phyloP scores from a whole-genome alignment of 2,888 invertebrate genomes.

The Chrysodeixis includens region DNA sequence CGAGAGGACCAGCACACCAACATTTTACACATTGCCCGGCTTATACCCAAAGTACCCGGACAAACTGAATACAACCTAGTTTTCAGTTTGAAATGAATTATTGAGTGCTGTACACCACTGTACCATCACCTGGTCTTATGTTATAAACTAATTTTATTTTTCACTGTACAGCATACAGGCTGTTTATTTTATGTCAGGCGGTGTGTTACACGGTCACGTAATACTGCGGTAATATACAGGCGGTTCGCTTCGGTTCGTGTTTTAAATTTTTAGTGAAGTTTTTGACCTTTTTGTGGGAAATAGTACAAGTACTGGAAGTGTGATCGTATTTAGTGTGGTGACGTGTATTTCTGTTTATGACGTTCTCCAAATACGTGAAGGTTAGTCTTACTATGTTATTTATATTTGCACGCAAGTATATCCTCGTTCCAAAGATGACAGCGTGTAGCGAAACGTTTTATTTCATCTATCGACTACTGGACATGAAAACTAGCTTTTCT shows the following conservation, averaged over 20 bases:
- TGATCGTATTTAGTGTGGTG: conserved; percentile 14
- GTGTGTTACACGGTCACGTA: conserved; percentile 51
- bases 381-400: neutral
- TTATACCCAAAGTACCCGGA: conserved; percentile 20
- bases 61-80: conserved; percentile 27
- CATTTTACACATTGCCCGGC: conserved; percentile 23
- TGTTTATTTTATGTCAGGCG: conserved; percentile 43
- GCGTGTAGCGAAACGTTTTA: neutral
- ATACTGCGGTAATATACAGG: conserved; percentile 22
- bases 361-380: neutral
- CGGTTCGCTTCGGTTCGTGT: conserved; percentile 16
- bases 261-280: conserved; percentile 27
- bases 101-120: conserved; percentile 45
- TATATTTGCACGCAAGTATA: neutral
- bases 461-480: too few species aligned
- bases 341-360: conserved; percentile 13
- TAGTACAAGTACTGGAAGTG: conserved; percentile 21
- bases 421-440: neutral
- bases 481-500: too few species aligned
- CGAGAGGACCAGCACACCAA: conserved; percentile 5
- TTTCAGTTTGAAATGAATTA: conserved; percentile 46
- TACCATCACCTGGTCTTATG: conserved; percentile 37
- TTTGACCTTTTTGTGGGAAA: conserved; percentile 33
- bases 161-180: conserved; percentile 27
- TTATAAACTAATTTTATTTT: conserved; percentile 57